Conservation (phyloP, 1,140 invertebrate species). For the Choristoneura fumiferana region DNA sequence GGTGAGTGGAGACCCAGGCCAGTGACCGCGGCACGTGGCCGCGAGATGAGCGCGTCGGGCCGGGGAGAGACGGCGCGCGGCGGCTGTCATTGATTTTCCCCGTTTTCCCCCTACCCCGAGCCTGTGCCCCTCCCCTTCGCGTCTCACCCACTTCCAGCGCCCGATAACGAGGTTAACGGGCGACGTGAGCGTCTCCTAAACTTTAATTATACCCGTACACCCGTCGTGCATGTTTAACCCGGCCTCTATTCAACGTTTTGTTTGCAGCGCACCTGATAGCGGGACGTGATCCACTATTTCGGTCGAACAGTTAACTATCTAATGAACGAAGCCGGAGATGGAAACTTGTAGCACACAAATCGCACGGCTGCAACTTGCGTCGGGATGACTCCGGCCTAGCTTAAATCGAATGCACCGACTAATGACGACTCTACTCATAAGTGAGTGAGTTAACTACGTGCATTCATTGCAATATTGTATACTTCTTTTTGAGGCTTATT, state of each 20-base stretch:
- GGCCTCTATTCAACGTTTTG: conserved; percentile 73
- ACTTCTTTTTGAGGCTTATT: not conserved
- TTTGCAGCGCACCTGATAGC: conserved; percentile 72
- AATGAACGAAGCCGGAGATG: conserved; percentile 53
- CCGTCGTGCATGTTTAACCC: conserved; percentile 76
- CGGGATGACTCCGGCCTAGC: conserved; percentile 34
- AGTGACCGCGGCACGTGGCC: conserved; percentile 75
- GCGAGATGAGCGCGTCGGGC: conserved; percentile 73
- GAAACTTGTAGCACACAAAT: conserved; percentile 39
- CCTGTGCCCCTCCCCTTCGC: conserved; percentile 55
- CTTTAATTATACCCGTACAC: conserved; percentile 77
- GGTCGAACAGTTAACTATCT: conserved; percentile 51
- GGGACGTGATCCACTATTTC: conserved; percentile 55
- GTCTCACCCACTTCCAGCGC: conserved; percentile 76
- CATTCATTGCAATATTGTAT: not conserved
- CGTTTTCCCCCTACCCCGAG: conserved; percentile 54
- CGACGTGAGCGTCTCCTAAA: conserved; percentile 77
- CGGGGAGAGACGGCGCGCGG: conserved; percentile 71
- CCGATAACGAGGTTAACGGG: conserved; percentile 78
- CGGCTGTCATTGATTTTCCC: conserved; percentile 76
- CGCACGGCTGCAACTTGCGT: conserved; percentile 30
- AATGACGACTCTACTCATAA: conserved; percentile 46
- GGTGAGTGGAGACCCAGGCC: conserved; percentile 46
- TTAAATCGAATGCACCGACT: conserved; percentile 52
- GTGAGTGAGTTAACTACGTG: conserved; percentile 16